Conservation (phyloP, 2,888 invertebrate genomes). For the Pocota personata region DNA sequence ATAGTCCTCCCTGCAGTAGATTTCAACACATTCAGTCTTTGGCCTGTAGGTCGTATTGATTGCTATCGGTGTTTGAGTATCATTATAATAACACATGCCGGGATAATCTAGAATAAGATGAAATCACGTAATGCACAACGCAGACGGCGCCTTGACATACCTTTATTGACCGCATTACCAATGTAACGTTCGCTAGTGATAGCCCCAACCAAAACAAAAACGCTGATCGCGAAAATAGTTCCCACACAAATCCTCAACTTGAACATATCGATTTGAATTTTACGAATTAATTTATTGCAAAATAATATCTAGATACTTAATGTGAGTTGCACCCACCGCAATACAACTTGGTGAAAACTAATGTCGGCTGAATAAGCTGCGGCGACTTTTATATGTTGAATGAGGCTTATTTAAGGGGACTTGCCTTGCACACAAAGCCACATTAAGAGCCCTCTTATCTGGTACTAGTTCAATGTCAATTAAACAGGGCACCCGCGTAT, state of each 20-base stretch:
- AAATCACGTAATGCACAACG: background rate
- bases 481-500: conserved; percentile 8
- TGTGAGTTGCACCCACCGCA: background rate
- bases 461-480: conserved; percentile 28
- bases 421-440: background rate
- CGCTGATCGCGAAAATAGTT: background rate
- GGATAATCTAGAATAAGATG: conserved; percentile 25
- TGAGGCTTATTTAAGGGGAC: background rate
- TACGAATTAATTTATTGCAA: background rate
- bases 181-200: conserved; percentile 13
- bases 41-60: conserved; percentile 1
- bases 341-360: background rate
- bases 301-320: conserved; percentile 7
- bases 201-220: background rate
- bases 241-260: conserved; percentile 3
- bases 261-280: background rate
- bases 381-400: conserved; percentile 25
- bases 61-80: conserved; percentile 35
- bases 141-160: background rate
- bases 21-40: conserved; percentile 17
- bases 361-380: conserved; percentile 1
- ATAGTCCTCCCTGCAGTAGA: conserved; percentile 38
- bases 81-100: conserved; percentile 45
- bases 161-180: conserved; percentile 35
- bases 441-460: conserved; percentile 31